Evolutionary conservation across 2,797 vertebrate genomes (phyloP).

Genomic region (Spinibarbus caldwelli): DNA sequence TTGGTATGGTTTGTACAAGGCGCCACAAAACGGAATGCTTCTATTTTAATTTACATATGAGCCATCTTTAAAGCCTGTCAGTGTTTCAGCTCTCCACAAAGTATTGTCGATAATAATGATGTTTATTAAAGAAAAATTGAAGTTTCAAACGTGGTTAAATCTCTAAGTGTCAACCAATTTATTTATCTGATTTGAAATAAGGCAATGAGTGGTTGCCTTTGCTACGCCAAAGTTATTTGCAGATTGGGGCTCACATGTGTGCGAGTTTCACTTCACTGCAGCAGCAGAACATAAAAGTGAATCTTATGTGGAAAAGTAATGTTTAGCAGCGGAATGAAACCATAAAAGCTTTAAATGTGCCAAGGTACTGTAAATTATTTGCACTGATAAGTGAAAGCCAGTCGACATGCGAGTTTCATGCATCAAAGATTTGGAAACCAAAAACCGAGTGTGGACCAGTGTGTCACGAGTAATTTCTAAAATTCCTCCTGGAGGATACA

Average conservation of each 20-base stretch:
- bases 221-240: not conserved
- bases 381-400: not conserved
- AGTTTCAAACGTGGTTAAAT: not conserved
- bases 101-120: not conserved
- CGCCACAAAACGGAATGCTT: not conserved
- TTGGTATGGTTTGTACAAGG: not conserved
- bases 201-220: not conserved
- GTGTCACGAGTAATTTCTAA: too few relatives aligned
- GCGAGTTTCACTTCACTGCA: not conserved
- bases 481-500: not conserved
- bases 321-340: slow-evolving; percentile 2
- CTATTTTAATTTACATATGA: not conserved
- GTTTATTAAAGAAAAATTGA: not conserved
- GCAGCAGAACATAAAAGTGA: slow-evolving; percentile 1
- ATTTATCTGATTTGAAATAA: not conserved
- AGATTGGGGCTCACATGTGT: not conserved
- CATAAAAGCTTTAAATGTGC: not conserved
- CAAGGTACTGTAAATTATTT: not conserved
- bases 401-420: not conserved
- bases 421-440: not conserved
- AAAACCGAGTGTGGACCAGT: not conserved
- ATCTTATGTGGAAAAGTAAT: not conserved
- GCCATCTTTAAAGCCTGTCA: not conserved
- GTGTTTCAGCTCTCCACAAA: not conserved
- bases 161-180: not conserved